Evolutionary conservation across 2,797 vertebrate species (phyloP), one percentile per base, ranked within the genome.

Genomic region (Sphenodon punctatus): DNA sequence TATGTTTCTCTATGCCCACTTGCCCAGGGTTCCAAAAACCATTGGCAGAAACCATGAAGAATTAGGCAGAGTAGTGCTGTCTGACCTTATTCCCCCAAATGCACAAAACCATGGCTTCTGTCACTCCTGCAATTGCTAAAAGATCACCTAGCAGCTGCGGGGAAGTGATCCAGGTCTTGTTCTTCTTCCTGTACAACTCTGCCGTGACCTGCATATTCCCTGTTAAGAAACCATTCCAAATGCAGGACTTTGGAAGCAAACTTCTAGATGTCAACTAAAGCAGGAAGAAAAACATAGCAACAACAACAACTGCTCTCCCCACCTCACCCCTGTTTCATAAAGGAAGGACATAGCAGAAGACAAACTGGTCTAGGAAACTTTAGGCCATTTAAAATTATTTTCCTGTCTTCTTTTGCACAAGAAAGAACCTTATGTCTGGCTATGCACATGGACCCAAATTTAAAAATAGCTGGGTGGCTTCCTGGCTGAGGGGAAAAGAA

Each of bases 391-490:
- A 16, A 63, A 58, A 75, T 75, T 32, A 78, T 88, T 90, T 80
- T 25, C 16, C 67, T 34, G 51, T 39, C 6, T 42, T 72, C 86
- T 89, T 86, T 75, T 15, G 43, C 38, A 70, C 53, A 69, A 82
- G 63, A 79, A 79, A 75, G 63, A 82, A 41, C 70, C 65, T 81
- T 81, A 67, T 71, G 42, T 79, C 41, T 80, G 55, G 77, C 22
- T 79, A 19, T 27, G 1, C 49, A 83, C 78, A 75, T 8, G 14
- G 59, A 70, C 36, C 79, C 27, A 59, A 7, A 41, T 75, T 85
- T 85, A n/a, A 87, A 89, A 92, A 75, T 68, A 90, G 32, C 74
- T 70, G 68, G 38, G 59, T 85, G 55, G 43, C 63, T 88, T 88
- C 79, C 75, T 89, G 68, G 27, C 39, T 85, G 55, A 85, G 39